These are phyloP conservation scores for Vireo griseus DNA, from an alignment of 2,797 vertebrate genomes.

Conservation along the genomic window DNA sequence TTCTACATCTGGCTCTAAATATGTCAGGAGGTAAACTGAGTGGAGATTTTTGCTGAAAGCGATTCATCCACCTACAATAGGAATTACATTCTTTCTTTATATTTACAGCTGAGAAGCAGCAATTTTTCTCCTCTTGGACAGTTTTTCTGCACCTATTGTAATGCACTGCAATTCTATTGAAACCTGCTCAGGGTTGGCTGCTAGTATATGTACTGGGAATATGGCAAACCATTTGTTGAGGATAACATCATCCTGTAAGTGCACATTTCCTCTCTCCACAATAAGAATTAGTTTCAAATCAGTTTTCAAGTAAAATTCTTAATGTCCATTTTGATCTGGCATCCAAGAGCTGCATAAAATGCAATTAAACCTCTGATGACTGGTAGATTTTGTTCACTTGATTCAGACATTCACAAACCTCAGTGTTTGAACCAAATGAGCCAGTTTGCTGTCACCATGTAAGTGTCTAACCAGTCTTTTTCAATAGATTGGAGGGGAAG, in stretches of 20 bases:
- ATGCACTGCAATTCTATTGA: neutral
- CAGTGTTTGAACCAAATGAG: neutral
- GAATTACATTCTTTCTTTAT: neutral
- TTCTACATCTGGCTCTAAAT: neutral
- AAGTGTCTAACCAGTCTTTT: neutral
- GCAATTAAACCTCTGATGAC: neutral
- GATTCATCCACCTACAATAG: neutral
- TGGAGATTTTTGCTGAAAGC: neutral
- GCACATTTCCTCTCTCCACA: neutral
- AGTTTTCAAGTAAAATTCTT: neutral
- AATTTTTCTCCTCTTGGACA: neutral
- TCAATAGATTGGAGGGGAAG: neutral
- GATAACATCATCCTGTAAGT: neutral
- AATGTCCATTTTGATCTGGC: neutral
- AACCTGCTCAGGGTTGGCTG: neutral
- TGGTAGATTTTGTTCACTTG: neutral
- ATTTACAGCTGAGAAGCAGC: neutral
- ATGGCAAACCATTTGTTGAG: neutral
- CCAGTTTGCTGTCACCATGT: rapidly evolving
- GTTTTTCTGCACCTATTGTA: neutral
- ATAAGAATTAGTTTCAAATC: neutral
- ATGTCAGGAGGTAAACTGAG: neutral
- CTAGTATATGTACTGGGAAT: rapidly evolving
- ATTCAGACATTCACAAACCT: neutral
- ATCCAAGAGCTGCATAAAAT: neutral